Conservation (phyloP, 2,888 invertebrate species). For the Hypercompe scribonia region DNA sequence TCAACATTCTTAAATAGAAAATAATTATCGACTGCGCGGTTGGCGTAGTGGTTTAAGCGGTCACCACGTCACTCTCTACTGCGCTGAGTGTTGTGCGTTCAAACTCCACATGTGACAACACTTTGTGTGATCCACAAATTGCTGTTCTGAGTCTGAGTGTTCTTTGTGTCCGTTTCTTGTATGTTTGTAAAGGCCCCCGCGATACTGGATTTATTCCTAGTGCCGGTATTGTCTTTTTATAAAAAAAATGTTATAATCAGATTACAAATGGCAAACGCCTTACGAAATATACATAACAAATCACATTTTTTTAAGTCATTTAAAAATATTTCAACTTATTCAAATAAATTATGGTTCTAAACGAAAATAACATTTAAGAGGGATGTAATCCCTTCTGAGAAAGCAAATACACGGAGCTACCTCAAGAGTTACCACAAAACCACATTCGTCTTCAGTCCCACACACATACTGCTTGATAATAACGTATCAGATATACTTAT, state of each 20-base stretch:
- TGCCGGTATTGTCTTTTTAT: no score
- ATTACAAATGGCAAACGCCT: neutral
- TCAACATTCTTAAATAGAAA: no score
- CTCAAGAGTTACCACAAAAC: conserved; percentile 13
- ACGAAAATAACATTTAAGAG: neutral
- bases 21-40: no score
- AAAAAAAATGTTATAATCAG: neutral
- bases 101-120: no score
- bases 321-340: neutral
- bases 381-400: neutral
- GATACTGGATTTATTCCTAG: no score
- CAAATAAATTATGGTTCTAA: neutral
- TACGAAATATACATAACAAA: neutral
- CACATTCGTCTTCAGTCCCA: conserved; percentile 11
- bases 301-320: neutral
- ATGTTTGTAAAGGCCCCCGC: no score
- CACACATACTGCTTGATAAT: neutral
- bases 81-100: no score
- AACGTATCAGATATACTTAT: neutral
- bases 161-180: no score
- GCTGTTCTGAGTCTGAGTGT: no score
- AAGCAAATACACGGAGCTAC: neutral
- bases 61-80: no score
- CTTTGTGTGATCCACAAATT: no score
- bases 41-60: no score